Percentiles rank a stretch among this genome's conserved stretches.
Conservation (phyloP, 2,888 invertebrate species). For the Brachylomia viminalis region DNA sequence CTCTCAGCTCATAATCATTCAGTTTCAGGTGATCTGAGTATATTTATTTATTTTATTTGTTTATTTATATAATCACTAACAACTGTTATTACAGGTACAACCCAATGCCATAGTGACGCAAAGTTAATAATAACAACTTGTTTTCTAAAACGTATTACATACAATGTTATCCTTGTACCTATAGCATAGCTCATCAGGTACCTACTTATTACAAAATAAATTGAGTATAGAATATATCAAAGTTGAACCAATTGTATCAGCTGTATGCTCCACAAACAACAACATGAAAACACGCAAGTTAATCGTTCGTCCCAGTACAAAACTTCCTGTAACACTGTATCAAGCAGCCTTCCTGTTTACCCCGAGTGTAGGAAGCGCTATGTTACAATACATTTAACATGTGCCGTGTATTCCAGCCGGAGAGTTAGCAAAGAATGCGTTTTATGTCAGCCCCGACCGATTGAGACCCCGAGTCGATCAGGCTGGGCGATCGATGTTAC, state of each 20-base stretch:
- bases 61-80: no score
- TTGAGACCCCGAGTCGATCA: constrained; percentile 48
- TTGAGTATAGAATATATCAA: no score
- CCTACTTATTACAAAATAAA: background rate
- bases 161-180: no score
- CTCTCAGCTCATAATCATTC: background rate
- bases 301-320: constrained; percentile 12
- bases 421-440: constrained; percentile 39
- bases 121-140: no score
- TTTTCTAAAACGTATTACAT: no score
- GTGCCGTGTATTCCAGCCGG: constrained; percentile 26
- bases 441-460: constrained; percentile 37
- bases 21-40: background rate
- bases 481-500: constrained; percentile 44
- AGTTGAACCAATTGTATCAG: background rate
- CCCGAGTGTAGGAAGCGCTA: constrained; percentile 23
- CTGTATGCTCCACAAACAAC: background rate
- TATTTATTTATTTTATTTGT: no score
- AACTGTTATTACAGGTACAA: no score
- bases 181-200: no score
- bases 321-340: constrained; percentile 40
- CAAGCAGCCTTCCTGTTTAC: constrained; percentile 40
- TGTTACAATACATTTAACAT: constrained; percentile 47
- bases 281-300: constrained; percentile 14
- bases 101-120: no score